These are phyloP conservation scores for Crax fasciolata DNA, from an alignment of 2,797 vertebrate species.

Conservation along the genomic window DNA sequence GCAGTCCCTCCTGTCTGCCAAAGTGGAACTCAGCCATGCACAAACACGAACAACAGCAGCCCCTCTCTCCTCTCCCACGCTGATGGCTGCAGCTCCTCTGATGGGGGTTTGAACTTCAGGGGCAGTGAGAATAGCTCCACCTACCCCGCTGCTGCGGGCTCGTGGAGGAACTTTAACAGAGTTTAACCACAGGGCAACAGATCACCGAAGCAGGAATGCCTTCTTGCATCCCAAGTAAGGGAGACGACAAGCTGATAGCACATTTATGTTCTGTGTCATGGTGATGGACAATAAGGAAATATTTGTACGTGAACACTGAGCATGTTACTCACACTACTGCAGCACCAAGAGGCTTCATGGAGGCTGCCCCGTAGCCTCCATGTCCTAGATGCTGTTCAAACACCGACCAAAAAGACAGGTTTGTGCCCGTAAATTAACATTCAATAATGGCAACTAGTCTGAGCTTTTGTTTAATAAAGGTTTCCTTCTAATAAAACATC, in stretches of 20 bases:
- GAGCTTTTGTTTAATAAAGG: not conserved
- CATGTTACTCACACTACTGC: fast-evolving
- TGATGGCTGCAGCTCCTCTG: conserved; percentile 46
- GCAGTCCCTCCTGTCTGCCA: conserved; percentile 70
- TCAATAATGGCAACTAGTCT: not conserved
- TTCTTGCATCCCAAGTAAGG: not conserved
- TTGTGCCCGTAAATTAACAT: not conserved
- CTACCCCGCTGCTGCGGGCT: not conserved
- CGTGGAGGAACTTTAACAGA: not conserved
- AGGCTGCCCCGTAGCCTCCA: not conserved
- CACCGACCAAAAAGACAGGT: not conserved
- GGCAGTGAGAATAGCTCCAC: conserved; percentile 7
- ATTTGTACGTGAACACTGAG: not conserved
- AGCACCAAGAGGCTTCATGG: not conserved
- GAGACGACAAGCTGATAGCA: not conserved
- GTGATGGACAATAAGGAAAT: not conserved
- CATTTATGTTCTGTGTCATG: not conserved
- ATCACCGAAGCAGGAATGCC: not conserved
- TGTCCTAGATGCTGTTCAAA: not conserved
- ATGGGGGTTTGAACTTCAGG: conserved; percentile 33
- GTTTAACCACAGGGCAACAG: not conserved
- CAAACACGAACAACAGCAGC: conserved; percentile 63
- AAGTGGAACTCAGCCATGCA: conserved; percentile 70
- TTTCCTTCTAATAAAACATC: not conserved
- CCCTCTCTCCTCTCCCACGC: conserved; percentile 51